Evolutionary conservation across 2,888 invertebrate species (phyloP).

Genomic region (Drosophila percnosoma): DNA sequence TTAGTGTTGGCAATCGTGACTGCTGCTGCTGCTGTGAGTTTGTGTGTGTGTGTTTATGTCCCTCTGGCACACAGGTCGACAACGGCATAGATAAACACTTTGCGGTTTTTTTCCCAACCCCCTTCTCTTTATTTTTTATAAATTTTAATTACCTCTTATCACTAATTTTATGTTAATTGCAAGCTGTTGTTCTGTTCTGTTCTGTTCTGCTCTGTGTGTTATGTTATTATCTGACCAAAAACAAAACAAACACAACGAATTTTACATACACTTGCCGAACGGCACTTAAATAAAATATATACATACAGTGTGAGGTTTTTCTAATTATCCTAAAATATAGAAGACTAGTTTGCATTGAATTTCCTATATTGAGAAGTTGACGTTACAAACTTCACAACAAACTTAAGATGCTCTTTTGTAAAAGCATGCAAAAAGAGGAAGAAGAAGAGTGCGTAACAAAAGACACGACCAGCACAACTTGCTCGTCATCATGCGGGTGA

Average conservation of each 20-base stretch:
- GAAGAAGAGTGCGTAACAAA: conserved; percentile 33
- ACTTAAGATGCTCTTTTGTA: neutral
- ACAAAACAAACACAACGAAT: conserved; percentile 7
- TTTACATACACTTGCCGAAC: conserved; percentile 1
- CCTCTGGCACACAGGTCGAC: conserved; percentile 45
- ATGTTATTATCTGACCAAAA: conserved; percentile 41
- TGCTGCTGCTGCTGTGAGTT: conserved; percentile 2
- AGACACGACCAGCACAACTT: conserved; percentile 61
- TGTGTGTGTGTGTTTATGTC: conserved; percentile 6
- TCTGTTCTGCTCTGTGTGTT: conserved; percentile 36
- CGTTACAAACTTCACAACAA: neutral
- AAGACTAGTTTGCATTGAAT: neutral
- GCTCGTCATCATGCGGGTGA: conserved; percentile 62
- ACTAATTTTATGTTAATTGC: conserved; percentile 82
- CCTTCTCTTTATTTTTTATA: conserved; percentile 36
- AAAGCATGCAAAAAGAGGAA: neutral
- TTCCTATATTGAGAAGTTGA: neutral
- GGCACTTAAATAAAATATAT: neutral
- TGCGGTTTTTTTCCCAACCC: conserved; percentile 29
- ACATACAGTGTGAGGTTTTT: neutral
- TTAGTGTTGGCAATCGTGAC: conserved; percentile 43
- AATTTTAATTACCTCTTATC: conserved; percentile 78
- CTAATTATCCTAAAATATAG: neutral
- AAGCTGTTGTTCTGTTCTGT: conserved; percentile 60
- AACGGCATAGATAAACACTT: conserved; percentile 60